A percentile compares a stretch with the other conserved stretches of the same genome.
phyloP scores from a whole-genome alignment of 2,113 vertebrate species.

The Ochotona princeps region DNA sequence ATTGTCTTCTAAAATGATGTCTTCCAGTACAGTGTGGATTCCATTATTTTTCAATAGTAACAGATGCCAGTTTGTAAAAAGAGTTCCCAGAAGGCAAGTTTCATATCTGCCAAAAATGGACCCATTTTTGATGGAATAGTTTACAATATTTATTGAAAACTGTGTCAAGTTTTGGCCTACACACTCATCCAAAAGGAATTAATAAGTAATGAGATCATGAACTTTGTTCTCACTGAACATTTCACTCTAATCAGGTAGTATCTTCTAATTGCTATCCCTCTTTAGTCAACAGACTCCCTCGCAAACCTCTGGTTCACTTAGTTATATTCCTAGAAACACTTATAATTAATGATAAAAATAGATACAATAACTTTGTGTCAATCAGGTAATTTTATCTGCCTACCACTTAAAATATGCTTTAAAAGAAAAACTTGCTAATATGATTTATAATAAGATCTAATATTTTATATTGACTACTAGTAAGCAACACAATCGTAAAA shows the following conservation, averaged over 20 bases:
- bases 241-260: neutral
- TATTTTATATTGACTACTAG: neutral
- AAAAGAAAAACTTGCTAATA: neutral
- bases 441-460: neutral
- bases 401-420: neutral
- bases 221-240: neutral
- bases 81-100: neutral
- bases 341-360: neutral
- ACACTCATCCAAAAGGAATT: neutral
- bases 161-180: neutral
- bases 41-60: neutral
- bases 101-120: neutral
- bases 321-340: neutral
- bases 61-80: neutral
- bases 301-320: neutral
- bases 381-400: neutral
- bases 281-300: neutral
- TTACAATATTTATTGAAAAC: neutral
- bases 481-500: neutral
- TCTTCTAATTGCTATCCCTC: neutral
- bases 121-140: neutral
- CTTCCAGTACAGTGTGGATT: neutral
- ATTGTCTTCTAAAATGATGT: neutral
- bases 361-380: neutral
- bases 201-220: neutral